These are phyloP conservation scores for Lapara coniferarum DNA, from an alignment of 2,888 invertebrate species.

Conservation along the genomic window DNA sequence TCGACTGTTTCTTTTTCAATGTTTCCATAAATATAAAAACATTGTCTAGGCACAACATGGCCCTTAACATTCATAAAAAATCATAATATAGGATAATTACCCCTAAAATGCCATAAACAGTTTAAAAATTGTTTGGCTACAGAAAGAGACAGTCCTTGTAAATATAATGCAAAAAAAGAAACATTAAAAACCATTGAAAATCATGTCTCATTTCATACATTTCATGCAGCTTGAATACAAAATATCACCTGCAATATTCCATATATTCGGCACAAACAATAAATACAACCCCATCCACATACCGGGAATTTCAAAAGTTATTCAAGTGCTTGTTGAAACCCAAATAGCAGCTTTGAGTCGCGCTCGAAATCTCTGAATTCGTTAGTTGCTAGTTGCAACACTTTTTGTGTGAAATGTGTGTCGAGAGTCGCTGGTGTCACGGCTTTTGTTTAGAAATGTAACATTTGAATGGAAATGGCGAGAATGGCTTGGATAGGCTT, in stretches of 20 bases:
- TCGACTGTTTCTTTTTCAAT: too few species aligned
- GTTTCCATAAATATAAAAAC: too few species aligned
- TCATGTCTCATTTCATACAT: background rate
- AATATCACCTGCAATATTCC: background rate
- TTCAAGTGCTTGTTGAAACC: conserved; percentile 7
- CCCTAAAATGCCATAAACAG: too few species aligned
- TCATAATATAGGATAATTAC: too few species aligned
- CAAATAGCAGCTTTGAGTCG: conserved; percentile 14
- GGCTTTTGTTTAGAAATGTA: conserved; percentile 9
- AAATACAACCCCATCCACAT: conserved; percentile 14
- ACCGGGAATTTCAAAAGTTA: conserved; percentile 16
- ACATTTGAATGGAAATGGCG: conserved; percentile 6
- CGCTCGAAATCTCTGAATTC: conserved; percentile 25
- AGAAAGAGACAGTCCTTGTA: too few species aligned
- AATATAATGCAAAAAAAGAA: too few species aligned
- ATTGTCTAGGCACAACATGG: too few species aligned
- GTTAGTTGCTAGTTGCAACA: conserved; percentile 28
- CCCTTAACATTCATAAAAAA: too few species aligned
- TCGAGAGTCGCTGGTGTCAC: conserved; percentile 25
- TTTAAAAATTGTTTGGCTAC: too few species aligned
- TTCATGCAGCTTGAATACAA: background rate
- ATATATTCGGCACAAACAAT: background rate
- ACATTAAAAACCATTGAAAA: too few species aligned
- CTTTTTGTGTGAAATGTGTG: conserved; percentile 26
- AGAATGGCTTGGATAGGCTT: background rate